phyloP scores from a whole-genome alignment of 2,888 invertebrate species.

The Cyrtodaria siliqua region DNA sequence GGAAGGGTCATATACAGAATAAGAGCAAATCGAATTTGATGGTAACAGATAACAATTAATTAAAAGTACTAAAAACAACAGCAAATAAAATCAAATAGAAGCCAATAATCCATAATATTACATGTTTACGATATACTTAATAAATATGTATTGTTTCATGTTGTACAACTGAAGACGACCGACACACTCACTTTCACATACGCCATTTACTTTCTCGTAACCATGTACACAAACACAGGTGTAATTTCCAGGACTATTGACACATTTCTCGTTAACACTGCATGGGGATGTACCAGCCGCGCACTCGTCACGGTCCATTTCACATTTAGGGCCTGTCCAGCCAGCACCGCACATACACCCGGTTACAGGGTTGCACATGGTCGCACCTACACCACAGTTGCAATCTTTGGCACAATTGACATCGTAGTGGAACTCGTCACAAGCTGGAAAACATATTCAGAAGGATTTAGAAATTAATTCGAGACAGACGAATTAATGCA shows the following conservation, averaged over 20 bases:
- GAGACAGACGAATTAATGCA: no score
- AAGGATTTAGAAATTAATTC: no score
- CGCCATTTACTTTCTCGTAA: neutral
- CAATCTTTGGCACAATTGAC: constrained; percentile 5
- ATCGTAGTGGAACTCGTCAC: constrained; percentile 46
- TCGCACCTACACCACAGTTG: neutral
- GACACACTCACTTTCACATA: neutral
- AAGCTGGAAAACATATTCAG: constrained; percentile 46
- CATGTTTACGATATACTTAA: no score
- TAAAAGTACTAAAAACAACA: no score
- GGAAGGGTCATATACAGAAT: no score
- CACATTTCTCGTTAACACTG: constrained; percentile 23
- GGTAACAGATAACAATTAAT: no score
- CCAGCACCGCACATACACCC: constrained; percentile 48
- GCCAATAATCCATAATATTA: no score
- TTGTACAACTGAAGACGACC: no score
- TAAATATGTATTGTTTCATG: no score
- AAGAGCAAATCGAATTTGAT: no score
- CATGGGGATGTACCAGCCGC: constrained; percentile 9
- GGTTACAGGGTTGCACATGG: constrained; percentile 32
- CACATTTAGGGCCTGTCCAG: constrained; percentile 43
- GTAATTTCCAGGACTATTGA: constrained; percentile 39
- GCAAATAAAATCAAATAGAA: no score
- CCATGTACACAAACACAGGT: constrained; percentile 39
- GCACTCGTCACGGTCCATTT: constrained; percentile 44